Percentiles rank a stretch among this genome's conserved stretches.
Evolutionary conservation across 2,797 vertebrate species (phyloP).

Genomic region (Picus viridis): DNA sequence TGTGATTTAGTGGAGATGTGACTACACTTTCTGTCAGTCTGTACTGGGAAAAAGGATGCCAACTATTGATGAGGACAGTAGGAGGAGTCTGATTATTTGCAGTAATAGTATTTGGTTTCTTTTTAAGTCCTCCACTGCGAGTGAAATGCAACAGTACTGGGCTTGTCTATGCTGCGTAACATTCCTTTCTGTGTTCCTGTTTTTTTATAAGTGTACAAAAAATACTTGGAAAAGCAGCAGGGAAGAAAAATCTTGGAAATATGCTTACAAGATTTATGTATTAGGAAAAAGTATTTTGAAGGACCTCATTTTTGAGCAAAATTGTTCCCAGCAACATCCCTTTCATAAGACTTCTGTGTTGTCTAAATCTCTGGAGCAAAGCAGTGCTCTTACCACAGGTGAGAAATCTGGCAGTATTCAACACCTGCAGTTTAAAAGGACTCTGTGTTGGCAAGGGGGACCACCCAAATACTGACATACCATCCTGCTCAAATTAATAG

Average conservation of each 20-base stretch:
- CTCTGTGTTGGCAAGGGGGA: background rate
- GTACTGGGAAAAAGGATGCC: background rate
- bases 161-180: background rate
- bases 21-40: background rate
- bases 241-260: background rate
- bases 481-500: background rate
- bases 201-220: background rate
- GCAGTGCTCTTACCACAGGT: background rate
- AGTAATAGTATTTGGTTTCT: background rate
- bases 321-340: background rate
- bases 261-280: accelerated
- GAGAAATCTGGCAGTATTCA: background rate
- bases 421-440: background rate
- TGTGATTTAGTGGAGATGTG: background rate
- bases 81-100: background rate
- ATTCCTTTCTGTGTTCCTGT: background rate
- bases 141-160: background rate
- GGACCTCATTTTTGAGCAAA: background rate
- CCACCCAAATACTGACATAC: background rate
- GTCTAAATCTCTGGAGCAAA: background rate
- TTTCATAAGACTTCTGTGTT: background rate
- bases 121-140: background rate
- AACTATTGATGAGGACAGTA: background rate
- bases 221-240: background rate
- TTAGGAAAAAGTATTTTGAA: background rate